Evolutionary conservation across 2,113 vertebrate species (phyloP), one percentile per base, ranked within the genome.

Genomic region (Chaetops frenatus): DNA sequence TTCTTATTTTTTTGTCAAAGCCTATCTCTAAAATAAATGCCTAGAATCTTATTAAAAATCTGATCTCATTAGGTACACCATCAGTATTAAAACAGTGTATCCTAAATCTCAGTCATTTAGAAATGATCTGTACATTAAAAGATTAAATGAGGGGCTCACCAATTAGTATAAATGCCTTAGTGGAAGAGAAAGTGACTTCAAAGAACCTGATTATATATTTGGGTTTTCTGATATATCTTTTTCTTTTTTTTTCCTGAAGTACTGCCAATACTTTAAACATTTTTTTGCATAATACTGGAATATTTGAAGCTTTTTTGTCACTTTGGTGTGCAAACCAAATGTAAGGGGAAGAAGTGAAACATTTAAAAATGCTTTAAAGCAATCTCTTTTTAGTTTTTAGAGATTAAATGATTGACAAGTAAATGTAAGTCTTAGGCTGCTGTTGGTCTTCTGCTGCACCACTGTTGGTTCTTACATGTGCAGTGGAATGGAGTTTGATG

Each of bases 171-270:
- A 94, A 91, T 86, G 56, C 42, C 78, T 86, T 86, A 62, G 61
- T 84, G 70, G 82, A 92, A 65, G 31, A 90, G 35, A 92, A 89
- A 92, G 51, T 83, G 22, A 92, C 67, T 94, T 96, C 90, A 96
- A 81, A 96, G 64, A 71, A 51, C 57, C 83, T 84, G 73, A 65
- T 88, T 57, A 65, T 83, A 20, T 91, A 65, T 81, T 79, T 81
- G 38, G 4, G 1, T 0, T 67, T 88, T 79, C 53, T 81, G 36
- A 65, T 87, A 86, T 25, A 5, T 44, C 12, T 71, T 0, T 53
- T 44, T 25, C 10, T 56, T 2, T 35, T 44, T 90, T 87, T 83
- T 94, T 61, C 31, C 58, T 64, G 45, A 93, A 91, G 35, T 79
- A 53, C 8, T 92, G 35, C 20, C 45, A 79, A 48, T 82, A 44